phyloP scores from a whole-genome alignment of 1,140 invertebrate species.

The Drosophila murphyi region DNA sequence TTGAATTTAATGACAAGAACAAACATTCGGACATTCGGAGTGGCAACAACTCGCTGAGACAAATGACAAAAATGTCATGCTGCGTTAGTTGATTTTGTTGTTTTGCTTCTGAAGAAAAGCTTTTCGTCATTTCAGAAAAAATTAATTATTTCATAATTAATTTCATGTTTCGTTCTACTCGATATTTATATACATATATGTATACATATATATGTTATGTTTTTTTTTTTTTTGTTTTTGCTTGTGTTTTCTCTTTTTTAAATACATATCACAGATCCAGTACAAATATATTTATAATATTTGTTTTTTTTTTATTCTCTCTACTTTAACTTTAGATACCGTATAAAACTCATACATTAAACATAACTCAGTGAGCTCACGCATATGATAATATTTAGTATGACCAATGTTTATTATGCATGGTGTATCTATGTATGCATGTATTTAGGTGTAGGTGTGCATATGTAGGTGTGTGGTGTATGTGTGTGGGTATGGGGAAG shows the following conservation, averaged over 20 bases:
- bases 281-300: conserved; percentile 75
- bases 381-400: conserved; percentile 54
- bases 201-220: conserved; percentile 51
- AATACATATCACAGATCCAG: conserved; percentile 85
- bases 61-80: conserved; percentile 36
- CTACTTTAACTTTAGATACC: conserved; percentile 69
- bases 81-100: conserved; percentile 53
- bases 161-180: conserved; percentile 67
- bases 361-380: conserved; percentile 78
- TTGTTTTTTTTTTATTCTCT: conserved; percentile 63
- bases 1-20: conserved; percentile 10
- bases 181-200: conserved; percentile 34
- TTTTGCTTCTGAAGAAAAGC: conserved; percentile 66
- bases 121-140: conserved; percentile 69
- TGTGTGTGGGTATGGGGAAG: conserved; percentile 15
- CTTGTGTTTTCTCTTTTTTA: conserved; percentile 48
- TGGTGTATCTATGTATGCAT: conserved; percentile 39
- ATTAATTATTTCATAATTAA: conserved; percentile 83
- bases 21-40: conserved; percentile 21
- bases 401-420: conserved; percentile 49
- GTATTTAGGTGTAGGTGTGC: conserved; percentile 21
- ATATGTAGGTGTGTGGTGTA: conserved; percentile 4
- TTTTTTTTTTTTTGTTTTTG: conserved; percentile 49
- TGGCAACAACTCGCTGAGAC: conserved; percentile 7
- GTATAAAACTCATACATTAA: conserved; percentile 72